phyloP scores from a whole-genome alignment of 1,140 invertebrate species.

The Lordiphosa stackelbergi region DNA sequence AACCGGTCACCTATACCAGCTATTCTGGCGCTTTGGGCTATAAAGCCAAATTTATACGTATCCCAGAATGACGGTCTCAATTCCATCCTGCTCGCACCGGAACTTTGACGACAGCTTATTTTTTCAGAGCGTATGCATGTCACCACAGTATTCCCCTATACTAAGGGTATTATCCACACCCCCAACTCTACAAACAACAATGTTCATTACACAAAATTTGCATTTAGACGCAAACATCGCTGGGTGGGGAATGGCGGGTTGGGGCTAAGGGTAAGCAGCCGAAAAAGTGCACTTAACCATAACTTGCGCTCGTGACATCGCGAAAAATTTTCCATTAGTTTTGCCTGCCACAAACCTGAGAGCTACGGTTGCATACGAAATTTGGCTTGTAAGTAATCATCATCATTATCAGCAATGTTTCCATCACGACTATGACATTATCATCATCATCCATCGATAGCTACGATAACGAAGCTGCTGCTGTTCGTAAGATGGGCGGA shows the following conservation, averaged over 20 bases:
- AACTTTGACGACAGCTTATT: no score
- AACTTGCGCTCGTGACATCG: slow-evolving; percentile 66
- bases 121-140: no score
- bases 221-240: slow-evolving; percentile 62
- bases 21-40: no score
- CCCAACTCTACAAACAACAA: slow-evolving; percentile 20
- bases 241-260: neutral
- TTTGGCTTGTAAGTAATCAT: slow-evolving; percentile 34
- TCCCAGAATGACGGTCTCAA: no score
- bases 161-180: slow-evolving; percentile 35
- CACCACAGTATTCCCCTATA: neutral
- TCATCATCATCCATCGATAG: slow-evolving; percentile 38
- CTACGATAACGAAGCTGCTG: slow-evolving; percentile 11
- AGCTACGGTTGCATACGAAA: slow-evolving; percentile 56
- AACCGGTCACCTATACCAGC: no score
- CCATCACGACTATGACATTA: slow-evolving; percentile 17
- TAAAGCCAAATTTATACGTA: no score
- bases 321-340: slow-evolving; percentile 62
- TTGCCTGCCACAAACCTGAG: slow-evolving; percentile 4
- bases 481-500: slow-evolving; percentile 21
- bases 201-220: slow-evolving; percentile 73
- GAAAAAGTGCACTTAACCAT: slow-evolving; percentile 73
- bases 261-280: slow-evolving; percentile 8
- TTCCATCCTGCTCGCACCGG: no score
- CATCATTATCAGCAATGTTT: slow-evolving; percentile 20